phyloP scores from a whole-genome alignment of 2,113 vertebrate genomes.

The Corythornis madagascariensis region DNA sequence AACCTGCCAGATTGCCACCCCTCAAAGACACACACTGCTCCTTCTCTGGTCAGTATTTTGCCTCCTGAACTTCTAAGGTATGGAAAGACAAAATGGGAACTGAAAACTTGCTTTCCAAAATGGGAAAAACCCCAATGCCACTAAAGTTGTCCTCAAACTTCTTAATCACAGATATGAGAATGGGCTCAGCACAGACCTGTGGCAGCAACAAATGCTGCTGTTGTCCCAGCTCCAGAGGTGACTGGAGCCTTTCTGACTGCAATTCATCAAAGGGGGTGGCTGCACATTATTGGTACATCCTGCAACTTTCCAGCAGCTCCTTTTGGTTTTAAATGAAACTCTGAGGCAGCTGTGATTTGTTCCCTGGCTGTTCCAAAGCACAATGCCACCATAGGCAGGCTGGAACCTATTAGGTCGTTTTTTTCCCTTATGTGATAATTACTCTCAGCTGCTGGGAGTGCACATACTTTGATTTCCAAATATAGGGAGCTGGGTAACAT shows the following conservation, averaged over 20 bases:
- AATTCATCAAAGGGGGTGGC: not conserved
- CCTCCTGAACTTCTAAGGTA: not conserved
- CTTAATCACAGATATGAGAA: not conserved
- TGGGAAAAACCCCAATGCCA: fast-evolving
- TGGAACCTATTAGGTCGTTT: conserved; percentile 15
- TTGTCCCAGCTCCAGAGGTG: not conserved
- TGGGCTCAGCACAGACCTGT: not conserved
- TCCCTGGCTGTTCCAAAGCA: not conserved
- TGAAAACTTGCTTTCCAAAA: not conserved
- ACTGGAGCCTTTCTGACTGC: not conserved
- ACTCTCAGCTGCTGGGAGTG: not conserved
- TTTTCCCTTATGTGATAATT: not conserved
- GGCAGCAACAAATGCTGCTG: fast-evolving
- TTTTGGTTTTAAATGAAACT: not conserved
- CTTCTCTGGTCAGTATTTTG: not conserved
- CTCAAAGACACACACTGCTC: not conserved
- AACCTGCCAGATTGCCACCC: not conserved
- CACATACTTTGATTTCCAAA: not conserved
- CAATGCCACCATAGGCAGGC: not conserved
- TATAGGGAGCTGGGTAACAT: not conserved
- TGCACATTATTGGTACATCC: not conserved
- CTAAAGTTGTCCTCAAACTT: not conserved
- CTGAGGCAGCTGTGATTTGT: not conserved
- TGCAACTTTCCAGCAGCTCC: not conserved
- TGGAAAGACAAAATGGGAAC: not conserved